Conservation (phyloP, 2,113 vertebrate species). For the Phasianus colchicus region DNA sequence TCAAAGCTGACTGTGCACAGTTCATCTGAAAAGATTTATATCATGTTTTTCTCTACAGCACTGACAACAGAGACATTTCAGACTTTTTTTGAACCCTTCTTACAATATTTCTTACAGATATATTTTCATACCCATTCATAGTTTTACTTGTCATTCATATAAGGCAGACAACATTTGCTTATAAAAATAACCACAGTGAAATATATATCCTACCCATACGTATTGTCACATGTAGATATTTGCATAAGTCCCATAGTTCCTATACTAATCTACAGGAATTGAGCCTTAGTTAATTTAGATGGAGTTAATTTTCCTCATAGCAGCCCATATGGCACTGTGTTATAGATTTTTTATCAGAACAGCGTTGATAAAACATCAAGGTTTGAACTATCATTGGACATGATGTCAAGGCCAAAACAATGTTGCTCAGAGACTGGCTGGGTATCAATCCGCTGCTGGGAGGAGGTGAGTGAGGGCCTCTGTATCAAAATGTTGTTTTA, state of each 20-base stretch:
- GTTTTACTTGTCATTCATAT: not conserved
- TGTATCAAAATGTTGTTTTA: too few species aligned
- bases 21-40: not conserved
- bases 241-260: not conserved
- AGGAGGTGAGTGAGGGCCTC: not conserved
- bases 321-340: not conserved
- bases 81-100: not conserved
- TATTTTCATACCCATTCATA: not conserved
- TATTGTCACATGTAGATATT: not conserved
- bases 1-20: not conserved
- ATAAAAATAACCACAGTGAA: not conserved
- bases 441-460: not conserved
- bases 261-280: not conserved
- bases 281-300: not conserved
- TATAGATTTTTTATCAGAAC: not conserved
- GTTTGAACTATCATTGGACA: not conserved
- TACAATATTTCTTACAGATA: not conserved
- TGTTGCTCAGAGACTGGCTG: fast-evolving
- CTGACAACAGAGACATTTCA: not conserved
- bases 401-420: not conserved
- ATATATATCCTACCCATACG: not conserved
- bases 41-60: not conserved
- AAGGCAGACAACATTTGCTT: not conserved
- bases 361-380: not conserved
- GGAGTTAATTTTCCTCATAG: not conserved